Percentiles rank a stretch among this genome's conserved stretches.
Evolutionary conservation across 2,797 vertebrate genomes (phyloP).

Genomic region (Phyllotis vaccarum): DNA sequence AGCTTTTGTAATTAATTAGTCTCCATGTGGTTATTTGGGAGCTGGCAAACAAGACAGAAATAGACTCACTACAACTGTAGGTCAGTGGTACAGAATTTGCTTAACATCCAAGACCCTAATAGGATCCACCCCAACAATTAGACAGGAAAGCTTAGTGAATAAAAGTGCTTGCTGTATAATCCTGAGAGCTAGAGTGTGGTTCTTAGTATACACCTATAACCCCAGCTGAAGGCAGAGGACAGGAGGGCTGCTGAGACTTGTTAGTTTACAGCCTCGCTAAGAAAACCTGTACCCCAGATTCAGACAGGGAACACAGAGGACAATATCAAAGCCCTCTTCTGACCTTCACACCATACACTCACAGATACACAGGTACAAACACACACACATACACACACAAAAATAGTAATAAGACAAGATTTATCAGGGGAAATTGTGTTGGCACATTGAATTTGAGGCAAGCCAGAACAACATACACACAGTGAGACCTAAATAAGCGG

Average conservation of each 20-base stretch:
- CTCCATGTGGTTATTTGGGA: background rate
- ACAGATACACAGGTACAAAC: background rate
- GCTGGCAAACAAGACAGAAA: background rate
- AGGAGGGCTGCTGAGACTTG: background rate
- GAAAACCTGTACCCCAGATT: background rate
- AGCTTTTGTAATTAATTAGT: background rate
- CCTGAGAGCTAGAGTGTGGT: background rate
- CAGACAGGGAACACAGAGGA: background rate
- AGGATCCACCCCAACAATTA: background rate
- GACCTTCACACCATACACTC: background rate
- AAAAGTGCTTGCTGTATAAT: background rate
- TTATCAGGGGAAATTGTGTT: background rate
- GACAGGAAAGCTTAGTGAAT: background rate
- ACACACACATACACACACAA: background rate
- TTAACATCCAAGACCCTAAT: background rate
- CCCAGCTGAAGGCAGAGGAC: background rate
- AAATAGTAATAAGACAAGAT: background rate
- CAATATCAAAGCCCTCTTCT: background rate
- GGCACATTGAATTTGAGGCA: background rate
- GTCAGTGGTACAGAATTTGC: background rate
- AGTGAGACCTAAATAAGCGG: background rate
- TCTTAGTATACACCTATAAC: background rate
- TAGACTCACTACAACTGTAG: background rate
- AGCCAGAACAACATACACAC: background rate
- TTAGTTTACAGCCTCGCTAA: background rate